Conservation (phyloP, 2,113 vertebrate species). For the Ellobius talpinus region DNA sequence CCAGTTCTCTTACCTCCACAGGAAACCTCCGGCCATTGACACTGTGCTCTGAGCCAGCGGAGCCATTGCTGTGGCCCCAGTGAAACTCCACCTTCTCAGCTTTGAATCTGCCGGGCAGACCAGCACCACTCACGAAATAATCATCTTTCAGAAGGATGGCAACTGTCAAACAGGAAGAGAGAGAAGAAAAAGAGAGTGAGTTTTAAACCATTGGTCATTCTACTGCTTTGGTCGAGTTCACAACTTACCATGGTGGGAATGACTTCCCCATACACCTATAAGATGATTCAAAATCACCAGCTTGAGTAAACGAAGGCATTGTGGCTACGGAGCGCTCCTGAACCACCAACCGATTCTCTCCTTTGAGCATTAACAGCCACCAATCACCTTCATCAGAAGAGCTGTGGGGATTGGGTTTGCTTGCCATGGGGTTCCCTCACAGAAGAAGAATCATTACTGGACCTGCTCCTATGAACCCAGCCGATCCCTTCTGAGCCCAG, state of each 20-base stretch:
- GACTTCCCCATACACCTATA: background rate
- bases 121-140: conserved; percentile 96
- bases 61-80: conserved; percentile 97
- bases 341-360: background rate
- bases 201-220: conserved; percentile 16
- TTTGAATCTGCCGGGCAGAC: conserved; percentile 95
- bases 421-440: background rate
- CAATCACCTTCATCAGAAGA: background rate
- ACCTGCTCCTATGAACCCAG: background rate
- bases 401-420: background rate
- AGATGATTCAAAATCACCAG: background rate
- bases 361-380: too few species aligned
- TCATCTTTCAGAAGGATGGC: conserved; percentile 97
- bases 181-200: conserved; percentile 41
- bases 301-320: background rate
- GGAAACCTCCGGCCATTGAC: conserved; percentile 94
- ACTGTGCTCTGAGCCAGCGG: conserved; percentile 96
- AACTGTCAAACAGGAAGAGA: conserved; percentile 87
- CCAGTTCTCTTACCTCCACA: conserved; percentile 92
- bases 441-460: background rate
- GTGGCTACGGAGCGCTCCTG: background rate
- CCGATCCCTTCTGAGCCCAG: too few species aligned
- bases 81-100: conserved; percentile 99
- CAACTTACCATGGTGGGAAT: background rate
- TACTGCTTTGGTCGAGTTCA: background rate